phyloP scores from a whole-genome alignment of 2,797 vertebrate species.

The Alcedo quadribrachys region DNA sequence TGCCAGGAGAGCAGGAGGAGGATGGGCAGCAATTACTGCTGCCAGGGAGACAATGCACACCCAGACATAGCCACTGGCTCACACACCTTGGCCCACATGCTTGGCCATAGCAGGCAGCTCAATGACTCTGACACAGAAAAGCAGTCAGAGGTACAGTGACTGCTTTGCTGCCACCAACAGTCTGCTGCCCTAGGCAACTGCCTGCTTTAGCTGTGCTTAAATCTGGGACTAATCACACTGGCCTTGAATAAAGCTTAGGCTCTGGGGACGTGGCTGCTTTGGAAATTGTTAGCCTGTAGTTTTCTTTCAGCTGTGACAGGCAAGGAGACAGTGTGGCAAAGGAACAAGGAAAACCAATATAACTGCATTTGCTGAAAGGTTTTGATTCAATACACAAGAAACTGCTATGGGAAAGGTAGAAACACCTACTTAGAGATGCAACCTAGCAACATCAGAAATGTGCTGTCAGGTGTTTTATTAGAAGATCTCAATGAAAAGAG shows the following conservation, averaged over 20 bases:
- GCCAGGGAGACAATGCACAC: not conserved
- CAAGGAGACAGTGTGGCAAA: not conserved
- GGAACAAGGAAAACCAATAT: not conserved
- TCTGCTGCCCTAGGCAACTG: not conserved
- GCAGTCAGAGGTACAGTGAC: not conserved
- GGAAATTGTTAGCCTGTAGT: not conserved
- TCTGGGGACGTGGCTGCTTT: not conserved
- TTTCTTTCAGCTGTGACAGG: not conserved
- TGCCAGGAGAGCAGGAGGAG: not conserved
- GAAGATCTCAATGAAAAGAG: not conserved
- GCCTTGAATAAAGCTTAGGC: not conserved
- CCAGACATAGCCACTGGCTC: not conserved
- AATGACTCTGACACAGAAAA: not conserved
- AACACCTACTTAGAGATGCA: not conserved
- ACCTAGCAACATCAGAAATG: not conserved
- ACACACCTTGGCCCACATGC: fast-evolving
- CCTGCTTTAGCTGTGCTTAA: not conserved
- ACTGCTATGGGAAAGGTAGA: not conserved
- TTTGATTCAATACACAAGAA: not conserved
- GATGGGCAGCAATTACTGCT: fast-evolving
- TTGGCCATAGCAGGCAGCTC: not conserved
- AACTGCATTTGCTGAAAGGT: not conserved
- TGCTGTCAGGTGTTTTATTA: not conserved
- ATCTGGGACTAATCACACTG: not conserved
- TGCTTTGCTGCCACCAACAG: slow-evolving; percentile 7